Evolutionary conservation across 2,797 vertebrate genomes (phyloP).

Genomic region (Sebastes flavidus): DNA sequence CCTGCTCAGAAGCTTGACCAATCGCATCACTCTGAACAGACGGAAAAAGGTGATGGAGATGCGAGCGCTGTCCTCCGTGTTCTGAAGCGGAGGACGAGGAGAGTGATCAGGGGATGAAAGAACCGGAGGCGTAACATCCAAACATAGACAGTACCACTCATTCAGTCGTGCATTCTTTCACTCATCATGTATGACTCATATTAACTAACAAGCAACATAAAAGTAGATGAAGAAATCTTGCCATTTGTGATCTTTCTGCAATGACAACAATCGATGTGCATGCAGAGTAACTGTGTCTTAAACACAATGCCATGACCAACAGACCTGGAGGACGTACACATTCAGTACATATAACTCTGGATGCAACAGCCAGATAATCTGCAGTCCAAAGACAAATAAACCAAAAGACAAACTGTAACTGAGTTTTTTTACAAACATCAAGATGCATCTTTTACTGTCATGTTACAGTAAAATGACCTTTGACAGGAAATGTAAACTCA

Average conservation of each 20-base stretch:
- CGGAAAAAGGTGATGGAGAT: conserved; percentile 99
- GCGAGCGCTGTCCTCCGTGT: conserved; percentile 96
- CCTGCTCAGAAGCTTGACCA: conserved; percentile 97
- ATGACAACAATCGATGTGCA: conserved; percentile 17
- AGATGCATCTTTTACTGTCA: conserved; percentile 2
- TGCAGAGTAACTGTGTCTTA: conserved; percentile 23
- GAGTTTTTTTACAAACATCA: conserved; percentile 2
- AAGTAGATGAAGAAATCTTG: not conserved
- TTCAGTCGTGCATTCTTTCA: conserved; percentile 14
- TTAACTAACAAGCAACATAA: not conserved
- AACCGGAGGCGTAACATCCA: not conserved
- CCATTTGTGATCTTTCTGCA: not conserved
- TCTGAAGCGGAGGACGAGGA: conserved; percentile 82
- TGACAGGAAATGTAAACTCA: conserved; percentile 1
- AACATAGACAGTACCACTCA: not conserved
- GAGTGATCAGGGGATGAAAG: not conserved
- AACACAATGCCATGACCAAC: conserved; percentile 18
- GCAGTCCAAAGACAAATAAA: conserved; percentile 11
- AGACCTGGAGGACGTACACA: conserved; percentile 13
- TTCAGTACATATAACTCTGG: conserved; percentile 13
- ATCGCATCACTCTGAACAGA: conserved; percentile 97
- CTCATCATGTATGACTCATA: not conserved
- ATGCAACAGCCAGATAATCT: conserved; percentile 13
- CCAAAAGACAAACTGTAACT: conserved; percentile 10
- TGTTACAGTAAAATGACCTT: not conserved